These are phyloP conservation scores for Mustela nigripes DNA, from an alignment of 2,113 vertebrate species.

Conservation along the genomic window DNA sequence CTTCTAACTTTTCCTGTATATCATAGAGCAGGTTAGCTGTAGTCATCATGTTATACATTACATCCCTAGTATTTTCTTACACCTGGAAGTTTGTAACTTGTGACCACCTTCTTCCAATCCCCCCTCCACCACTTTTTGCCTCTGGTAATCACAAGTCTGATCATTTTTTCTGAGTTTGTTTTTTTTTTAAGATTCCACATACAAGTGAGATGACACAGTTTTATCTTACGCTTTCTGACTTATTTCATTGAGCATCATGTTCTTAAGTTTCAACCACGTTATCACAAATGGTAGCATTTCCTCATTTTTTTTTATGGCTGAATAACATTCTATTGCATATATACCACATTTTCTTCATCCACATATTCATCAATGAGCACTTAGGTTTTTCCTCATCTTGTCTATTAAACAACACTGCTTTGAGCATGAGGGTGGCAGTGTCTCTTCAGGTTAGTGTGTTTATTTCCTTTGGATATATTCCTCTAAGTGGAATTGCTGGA, in stretches of 20 bases:
- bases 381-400: not conserved
- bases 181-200: not conserved
- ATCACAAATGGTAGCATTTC: not conserved
- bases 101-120: not conserved
- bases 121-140: not conserved
- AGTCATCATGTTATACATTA: not conserved
- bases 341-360: not conserved
- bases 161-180: not conserved
- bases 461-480: not conserved
- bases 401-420: not conserved
- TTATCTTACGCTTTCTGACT: not conserved
- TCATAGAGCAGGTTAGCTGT: not conserved
- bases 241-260: not conserved
- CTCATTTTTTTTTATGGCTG: not conserved
- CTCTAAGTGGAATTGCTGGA: not conserved
- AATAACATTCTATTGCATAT: not conserved
- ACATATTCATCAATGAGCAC: not conserved
- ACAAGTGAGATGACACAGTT: not conserved
- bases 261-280: not conserved
- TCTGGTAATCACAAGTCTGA: not conserved
- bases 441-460: not conserved
- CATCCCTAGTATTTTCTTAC: not conserved
- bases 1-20: not conserved
- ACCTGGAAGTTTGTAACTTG: not conserved
- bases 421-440: not conserved